Conservation (phyloP, 1,140 invertebrate species). For the Linepithema humile region DNA sequence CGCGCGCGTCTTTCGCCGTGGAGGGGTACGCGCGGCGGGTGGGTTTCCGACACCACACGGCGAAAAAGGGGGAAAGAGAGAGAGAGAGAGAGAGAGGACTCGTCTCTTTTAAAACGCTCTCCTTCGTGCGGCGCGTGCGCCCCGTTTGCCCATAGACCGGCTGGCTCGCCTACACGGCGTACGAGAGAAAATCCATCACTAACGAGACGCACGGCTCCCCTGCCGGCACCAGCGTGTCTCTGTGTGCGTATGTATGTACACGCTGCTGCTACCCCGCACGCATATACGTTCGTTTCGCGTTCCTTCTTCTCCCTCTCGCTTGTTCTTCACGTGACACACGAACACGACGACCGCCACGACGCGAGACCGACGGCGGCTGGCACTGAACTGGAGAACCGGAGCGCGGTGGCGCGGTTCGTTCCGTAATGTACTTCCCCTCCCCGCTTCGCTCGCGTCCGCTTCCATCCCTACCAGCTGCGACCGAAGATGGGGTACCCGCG, state of each 20-base stretch:
- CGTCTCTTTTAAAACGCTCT: constrained; percentile 31
- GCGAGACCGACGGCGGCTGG: constrained; percentile 70
- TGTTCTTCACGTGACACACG: constrained; percentile 34
- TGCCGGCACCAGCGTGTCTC: not conserved
- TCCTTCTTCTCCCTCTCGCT: not conserved
- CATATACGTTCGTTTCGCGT: not conserved
- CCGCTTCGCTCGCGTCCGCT: constrained; percentile 61
- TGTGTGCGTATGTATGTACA: no score
- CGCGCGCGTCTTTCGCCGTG: constrained; percentile 58
- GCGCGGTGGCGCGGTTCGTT: constrained; percentile 48
- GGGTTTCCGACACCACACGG: not conserved
- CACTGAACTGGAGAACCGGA: constrained; percentile 74
- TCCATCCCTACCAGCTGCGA: constrained; percentile 62
- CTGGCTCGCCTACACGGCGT: constrained; percentile 51
- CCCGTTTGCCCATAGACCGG: constrained; percentile 23
- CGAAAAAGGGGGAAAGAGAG: not conserved
- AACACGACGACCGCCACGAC: constrained; percentile 15
- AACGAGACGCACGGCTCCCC: constrained; percentile 44
- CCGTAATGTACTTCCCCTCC: constrained; percentile 69
- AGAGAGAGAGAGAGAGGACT: not conserved
- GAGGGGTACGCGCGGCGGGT: not conserved
- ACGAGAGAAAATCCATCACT: constrained; percentile 65
- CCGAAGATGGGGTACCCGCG: constrained; percentile 24
- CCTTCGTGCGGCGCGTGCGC: constrained; percentile 44
- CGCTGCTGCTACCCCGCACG: not conserved